Evolutionary conservation across 2,888 invertebrate species (phyloP).

Genomic region (Metopia argyrocephala): DNA sequence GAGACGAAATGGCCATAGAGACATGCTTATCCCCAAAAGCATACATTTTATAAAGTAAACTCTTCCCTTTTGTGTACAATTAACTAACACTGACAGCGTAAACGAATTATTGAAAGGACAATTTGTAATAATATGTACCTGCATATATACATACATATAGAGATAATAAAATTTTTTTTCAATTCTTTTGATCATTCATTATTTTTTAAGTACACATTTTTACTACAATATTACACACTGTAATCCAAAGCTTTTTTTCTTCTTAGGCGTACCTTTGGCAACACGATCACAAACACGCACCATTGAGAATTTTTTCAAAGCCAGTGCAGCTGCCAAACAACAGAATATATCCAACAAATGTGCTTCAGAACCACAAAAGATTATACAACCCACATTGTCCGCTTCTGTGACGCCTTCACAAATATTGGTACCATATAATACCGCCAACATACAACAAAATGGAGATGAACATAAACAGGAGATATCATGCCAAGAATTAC

Average conservation of each 20-base stretch:
- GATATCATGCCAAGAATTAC: slow-evolving; percentile 37
- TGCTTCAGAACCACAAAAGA: slow-evolving; percentile 42
- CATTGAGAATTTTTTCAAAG: slow-evolving; percentile 76
- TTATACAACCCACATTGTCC: slow-evolving; percentile 53
- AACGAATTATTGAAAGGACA: too few relatives aligned
- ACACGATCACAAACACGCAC: slow-evolving; percentile 76
- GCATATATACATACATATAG: background rate
- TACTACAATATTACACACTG: background rate
- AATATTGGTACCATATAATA: slow-evolving; percentile 22
- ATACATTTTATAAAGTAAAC: too few relatives aligned
- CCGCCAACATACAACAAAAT: slow-evolving; percentile 26
- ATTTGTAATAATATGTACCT: too few relatives aligned
- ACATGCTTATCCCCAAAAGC: too few relatives aligned
- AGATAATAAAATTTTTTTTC: background rate
- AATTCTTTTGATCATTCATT: too few relatives aligned
- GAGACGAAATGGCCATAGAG: too few relatives aligned
- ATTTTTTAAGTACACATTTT: background rate
- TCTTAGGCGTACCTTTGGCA: slow-evolving; percentile 72
- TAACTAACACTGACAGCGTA: too few relatives aligned
- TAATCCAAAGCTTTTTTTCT: background rate
- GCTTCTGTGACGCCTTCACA: slow-evolving; percentile 59
- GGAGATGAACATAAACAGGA: slow-evolving; percentile 55
- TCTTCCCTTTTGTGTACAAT: too few relatives aligned
- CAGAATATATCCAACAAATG: slow-evolving; percentile 35
- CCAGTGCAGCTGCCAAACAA: slow-evolving; percentile 69